These are phyloP conservation scores for Silurus lanzhouensis DNA, from an alignment of 2,797 vertebrate genomes.

Conservation along the genomic window DNA sequence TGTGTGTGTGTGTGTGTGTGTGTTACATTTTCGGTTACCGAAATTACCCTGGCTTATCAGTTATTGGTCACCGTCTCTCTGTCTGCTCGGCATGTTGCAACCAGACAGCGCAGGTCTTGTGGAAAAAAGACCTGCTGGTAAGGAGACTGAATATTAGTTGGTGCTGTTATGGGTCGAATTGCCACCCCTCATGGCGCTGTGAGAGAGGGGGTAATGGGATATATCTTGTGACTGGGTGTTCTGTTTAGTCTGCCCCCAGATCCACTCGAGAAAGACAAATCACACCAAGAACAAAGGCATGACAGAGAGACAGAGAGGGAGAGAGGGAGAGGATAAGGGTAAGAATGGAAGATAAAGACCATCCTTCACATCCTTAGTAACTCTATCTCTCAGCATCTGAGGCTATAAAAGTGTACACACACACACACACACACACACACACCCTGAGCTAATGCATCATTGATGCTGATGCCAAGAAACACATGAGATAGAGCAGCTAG, in stretches of 20 bases:
- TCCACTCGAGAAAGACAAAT: constrained; percentile 61
- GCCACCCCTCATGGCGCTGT: constrained; percentile 47
- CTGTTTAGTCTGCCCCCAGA: constrained; percentile 76
- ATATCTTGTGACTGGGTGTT: constrained; percentile 54
- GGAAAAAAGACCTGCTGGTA: constrained; percentile 21
- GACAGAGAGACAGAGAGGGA: neutral
- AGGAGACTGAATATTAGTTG: constrained; percentile 38
- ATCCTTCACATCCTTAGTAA: constrained; percentile 23
- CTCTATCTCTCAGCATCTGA: constrained; percentile 27
- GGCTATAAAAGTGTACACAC: neutral
- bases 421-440: neutral
- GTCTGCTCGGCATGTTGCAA: neutral
- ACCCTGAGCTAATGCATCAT: neutral
- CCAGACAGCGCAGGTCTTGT: constrained; percentile 37
- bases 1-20: too few species aligned
- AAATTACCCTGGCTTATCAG: neutral
- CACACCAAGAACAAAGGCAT: constrained; percentile 66
- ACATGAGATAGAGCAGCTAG: neutral
- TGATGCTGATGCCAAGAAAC: neutral
- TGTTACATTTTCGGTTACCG: neutral
- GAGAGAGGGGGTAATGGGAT: constrained; percentile 40
- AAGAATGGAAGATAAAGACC: constrained; percentile 23
- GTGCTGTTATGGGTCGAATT: constrained; percentile 62
- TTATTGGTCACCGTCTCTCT: neutral
- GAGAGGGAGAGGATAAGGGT: neutral